Percentiles rank a stretch among this genome's conserved stretches.
These are phyloP conservation scores for Stichopus chloronotus DNA, from an alignment of 35 echinoderm and acorn worm species.

Conservation along the genomic window DNA sequence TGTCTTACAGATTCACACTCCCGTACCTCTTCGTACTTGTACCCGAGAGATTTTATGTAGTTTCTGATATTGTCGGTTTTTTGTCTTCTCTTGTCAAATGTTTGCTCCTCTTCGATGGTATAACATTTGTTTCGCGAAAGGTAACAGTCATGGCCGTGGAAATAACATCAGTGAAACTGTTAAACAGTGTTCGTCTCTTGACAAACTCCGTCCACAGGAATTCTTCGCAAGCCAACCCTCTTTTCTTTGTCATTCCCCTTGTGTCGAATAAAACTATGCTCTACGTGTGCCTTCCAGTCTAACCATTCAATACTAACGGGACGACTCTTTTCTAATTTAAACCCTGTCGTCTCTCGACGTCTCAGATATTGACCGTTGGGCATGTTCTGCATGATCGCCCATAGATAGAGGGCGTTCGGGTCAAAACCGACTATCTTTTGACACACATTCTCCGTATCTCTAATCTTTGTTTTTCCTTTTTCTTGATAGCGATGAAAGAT, in stretches of 20 bases:
- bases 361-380: constrained; percentile 27
- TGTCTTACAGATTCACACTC: too few species aligned
- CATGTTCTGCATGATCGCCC: constrained; percentile 60
- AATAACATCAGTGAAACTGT: constrained; percentile 65
- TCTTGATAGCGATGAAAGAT: constrained; percentile 55
- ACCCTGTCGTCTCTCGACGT: constrained; percentile 23
- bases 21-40: too few species aligned
- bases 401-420: constrained; percentile 54
- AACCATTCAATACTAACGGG: constrained; percentile 43
- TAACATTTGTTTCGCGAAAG: too few species aligned
- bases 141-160: constrained; percentile 50
- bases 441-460: constrained; percentile 37
- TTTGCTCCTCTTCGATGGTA: background rate
- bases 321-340: background rate
- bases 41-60: too few species aligned
- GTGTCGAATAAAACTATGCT: constrained; percentile 35
- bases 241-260: constrained; percentile 43
- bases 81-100: background rate
- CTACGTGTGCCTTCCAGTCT: constrained; percentile 17
- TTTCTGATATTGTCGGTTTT: too few species aligned
- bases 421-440: constrained; percentile 41
- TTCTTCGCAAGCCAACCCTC: too few species aligned
- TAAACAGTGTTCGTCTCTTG: too few species aligned
- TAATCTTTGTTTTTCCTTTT: constrained; percentile 44
- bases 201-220: too few species aligned